phyloP scores from a whole-genome alignment of 2,113 vertebrate genomes.

The crab-eating macaque (Macaca fascicularis) region T2T-MFA8v1.1 NC_088386.1:76584001-76584500 shows the following conservation, averaged over 20 bases:
- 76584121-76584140: neutral
- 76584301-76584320: neutral
- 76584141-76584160: slow-evolving; percentile 9
- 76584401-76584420: slow-evolving; percentile 42
- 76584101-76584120: slow-evolving; percentile 2
- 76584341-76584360: neutral
- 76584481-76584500: rapidly evolving
- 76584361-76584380: neutral
- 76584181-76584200: neutral
- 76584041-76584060: neutral
- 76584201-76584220: neutral
- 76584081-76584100: neutral
- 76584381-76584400: slow-evolving; percentile 10
- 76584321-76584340: neutral
- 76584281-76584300: slow-evolving; percentile 10
- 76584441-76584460: neutral
- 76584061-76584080: neutral
- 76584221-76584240: neutral
- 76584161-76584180: neutral
- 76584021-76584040: neutral
- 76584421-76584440: neutral
- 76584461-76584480: neutral
- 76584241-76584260: neutral
- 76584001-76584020: neutral
- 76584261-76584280: neutral